Base-by-base conservation (phyloP, 2,888 invertebrate species). In the Teleiodes luculella region DNA sequence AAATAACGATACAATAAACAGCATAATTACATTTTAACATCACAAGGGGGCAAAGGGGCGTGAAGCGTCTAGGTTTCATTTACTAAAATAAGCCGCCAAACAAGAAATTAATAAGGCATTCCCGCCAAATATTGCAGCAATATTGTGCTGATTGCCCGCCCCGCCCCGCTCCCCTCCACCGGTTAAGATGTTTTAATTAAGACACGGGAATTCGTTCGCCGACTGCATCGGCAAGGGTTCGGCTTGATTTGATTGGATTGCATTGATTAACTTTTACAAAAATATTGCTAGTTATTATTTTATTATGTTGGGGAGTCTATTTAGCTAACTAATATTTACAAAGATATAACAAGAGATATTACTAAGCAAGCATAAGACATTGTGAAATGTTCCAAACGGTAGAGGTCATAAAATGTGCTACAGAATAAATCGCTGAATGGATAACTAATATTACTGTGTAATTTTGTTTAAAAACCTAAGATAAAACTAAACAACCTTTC, bases 31-130 rank as follows among this genome's bases (percentile, higher is more conserved):
- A 20, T 41, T 41, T 20, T 10, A 41, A 41, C 39, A 41, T 41
- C 18, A 41, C 39, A 41, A 41, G 18, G 39, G 39, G 18, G 18
- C 39, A 41, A 41, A 41, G 39, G 39, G 18, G 18, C 18, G 18
- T 20, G 39, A 18, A 10, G 18, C 18, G 18, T 11, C 39, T 41
- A 41, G 39, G 39, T 41, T 41, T 41, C 39, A 41, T 41, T 41
- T 41, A 18, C 39, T 41, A 18, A 18, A 41, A 41, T 41, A 41
- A 41, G 39, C 39, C 39, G 20, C 39, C 39, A 41, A 41, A 41
- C 18, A 41, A 18, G 39, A 18, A 41, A 41, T 41, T 41, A 41
- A 41, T 41, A 18, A 41, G 39, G 18, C 24, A 24, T 24, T 24
- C 24, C 3, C 24, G 24, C 24, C 24, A 24, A 41, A 20, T 41